Conservation (phyloP, 2,113 vertebrate species). For the Ariopsis seemanni region DNA sequence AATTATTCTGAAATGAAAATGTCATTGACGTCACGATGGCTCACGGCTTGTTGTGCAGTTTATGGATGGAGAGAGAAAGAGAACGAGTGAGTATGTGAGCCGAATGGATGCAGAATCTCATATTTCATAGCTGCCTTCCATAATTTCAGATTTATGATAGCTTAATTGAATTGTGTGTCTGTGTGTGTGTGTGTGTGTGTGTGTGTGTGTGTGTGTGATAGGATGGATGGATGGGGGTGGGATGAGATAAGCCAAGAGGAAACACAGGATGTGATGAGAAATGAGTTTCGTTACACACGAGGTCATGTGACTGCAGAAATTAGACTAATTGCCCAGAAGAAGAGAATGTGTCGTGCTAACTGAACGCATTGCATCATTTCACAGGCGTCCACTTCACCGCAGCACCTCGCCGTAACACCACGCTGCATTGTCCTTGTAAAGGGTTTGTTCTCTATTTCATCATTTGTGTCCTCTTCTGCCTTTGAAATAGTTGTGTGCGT, state of each 20-base stretch:
- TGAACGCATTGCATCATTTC: conserved; percentile 40
- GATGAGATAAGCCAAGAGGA: background rate
- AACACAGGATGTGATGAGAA: background rate
- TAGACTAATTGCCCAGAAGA: conserved; percentile 25
- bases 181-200: conserved; percentile 16
- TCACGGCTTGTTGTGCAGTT: background rate
- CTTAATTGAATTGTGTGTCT: conserved; percentile 27
- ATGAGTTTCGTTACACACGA: conserved; percentile 15
- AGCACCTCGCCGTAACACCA: background rate
- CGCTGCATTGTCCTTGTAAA: conserved; percentile 22
- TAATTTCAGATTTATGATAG: conserved; percentile 32
- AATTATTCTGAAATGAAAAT: background rate
- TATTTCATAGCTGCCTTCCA: background rate
- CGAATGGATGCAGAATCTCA: conserved; percentile 23
- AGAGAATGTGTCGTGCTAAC: conserved; percentile 20
- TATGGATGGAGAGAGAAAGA: conserved; percentile 1
- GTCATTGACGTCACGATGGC: background rate
- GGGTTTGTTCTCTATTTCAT: conserved; percentile 31
- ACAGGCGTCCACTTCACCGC: background rate
- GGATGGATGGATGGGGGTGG: background rate
- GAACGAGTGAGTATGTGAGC: background rate
- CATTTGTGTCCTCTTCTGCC: conserved; percentile 28
- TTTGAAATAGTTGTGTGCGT: background rate
- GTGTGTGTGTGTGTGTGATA: background rate
- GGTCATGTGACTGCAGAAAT: conserved; percentile 39